phyloP scores from a whole-genome alignment of 2,797 vertebrate species.

The Sylvilagus floridanus region DNA sequence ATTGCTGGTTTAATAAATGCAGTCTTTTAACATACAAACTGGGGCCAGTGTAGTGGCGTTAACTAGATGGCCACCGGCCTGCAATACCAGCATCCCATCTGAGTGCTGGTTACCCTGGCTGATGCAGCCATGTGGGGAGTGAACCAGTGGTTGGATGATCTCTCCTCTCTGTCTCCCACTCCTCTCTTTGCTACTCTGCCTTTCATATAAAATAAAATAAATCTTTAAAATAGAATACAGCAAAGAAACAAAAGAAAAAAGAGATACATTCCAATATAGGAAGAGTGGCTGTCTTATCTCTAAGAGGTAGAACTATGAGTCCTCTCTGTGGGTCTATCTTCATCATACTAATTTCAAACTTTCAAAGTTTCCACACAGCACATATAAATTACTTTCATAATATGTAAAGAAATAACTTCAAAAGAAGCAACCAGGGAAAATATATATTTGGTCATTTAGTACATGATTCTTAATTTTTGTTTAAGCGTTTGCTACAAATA shows the following conservation, averaged over 20 bases:
- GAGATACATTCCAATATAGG: neutral
- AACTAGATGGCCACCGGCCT: too few relatives aligned
- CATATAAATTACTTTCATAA: neutral
- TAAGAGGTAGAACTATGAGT: neutral
- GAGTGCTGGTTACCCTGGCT: too few relatives aligned
- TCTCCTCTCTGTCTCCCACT: too few relatives aligned
- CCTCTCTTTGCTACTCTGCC: too few relatives aligned
- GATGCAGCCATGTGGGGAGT: too few relatives aligned
- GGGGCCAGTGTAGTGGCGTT: too few relatives aligned
- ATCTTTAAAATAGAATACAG: too few relatives aligned
- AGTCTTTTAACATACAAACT: neutral
- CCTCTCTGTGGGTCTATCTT: neutral
- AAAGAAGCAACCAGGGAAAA: constrained; percentile 16
- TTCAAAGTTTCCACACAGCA: constrained; percentile 3
- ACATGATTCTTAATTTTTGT: constrained; percentile 54
- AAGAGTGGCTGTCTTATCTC: neutral
- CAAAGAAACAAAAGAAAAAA: constrained; percentile 31
- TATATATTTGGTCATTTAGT: constrained; percentile 41
- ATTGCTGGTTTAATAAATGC: constrained; percentile 9
- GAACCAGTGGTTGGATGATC: too few relatives aligned
- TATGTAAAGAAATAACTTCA: constrained; percentile 29
- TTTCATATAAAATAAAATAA: too few relatives aligned
- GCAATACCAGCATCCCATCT: too few relatives aligned
- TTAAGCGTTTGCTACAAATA: neutral
- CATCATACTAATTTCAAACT: neutral